Evolutionary conservation across 2,888 invertebrate species (phyloP).

Genomic region (Sipha maydis): DNA sequence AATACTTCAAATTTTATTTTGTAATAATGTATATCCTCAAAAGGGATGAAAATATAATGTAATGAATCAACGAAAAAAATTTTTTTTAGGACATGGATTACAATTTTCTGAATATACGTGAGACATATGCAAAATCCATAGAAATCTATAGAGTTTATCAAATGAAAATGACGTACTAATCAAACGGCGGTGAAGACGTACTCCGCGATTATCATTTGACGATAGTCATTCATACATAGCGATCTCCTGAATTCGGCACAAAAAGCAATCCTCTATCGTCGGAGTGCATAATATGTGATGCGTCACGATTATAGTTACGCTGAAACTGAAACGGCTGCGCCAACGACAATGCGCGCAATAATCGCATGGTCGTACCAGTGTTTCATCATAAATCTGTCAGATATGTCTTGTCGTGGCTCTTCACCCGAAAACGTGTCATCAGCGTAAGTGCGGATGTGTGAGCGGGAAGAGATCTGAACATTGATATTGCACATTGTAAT

Average conservation of each 20-base stretch:
- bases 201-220: too few species aligned
- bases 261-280: neutral
- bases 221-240: too few species aligned
- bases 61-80: too few species aligned
- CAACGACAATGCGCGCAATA: neutral
- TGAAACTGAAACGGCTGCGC: neutral
- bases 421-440: neutral
- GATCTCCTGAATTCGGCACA: neutral
- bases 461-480: neutral
- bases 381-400: neutral
- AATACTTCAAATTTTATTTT: too few species aligned
- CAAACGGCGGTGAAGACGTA: too few species aligned
- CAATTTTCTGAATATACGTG: too few species aligned
- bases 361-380: neutral
- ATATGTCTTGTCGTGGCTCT: neutral
- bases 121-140: too few species aligned
- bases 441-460: neutral
- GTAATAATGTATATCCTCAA: too few species aligned
- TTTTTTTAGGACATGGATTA: too few species aligned
- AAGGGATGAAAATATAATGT: too few species aligned
- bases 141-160: too few species aligned
- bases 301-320: neutral
- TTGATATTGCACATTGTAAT: neutral
- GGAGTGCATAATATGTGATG: neutral
- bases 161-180: too few species aligned